Percentiles rank a stretch among this genome's conserved stretches.
These are phyloP conservation scores for Clinocottus analis DNA, from an alignment of 2,113 vertebrate species.

Conservation along the genomic window DNA sequence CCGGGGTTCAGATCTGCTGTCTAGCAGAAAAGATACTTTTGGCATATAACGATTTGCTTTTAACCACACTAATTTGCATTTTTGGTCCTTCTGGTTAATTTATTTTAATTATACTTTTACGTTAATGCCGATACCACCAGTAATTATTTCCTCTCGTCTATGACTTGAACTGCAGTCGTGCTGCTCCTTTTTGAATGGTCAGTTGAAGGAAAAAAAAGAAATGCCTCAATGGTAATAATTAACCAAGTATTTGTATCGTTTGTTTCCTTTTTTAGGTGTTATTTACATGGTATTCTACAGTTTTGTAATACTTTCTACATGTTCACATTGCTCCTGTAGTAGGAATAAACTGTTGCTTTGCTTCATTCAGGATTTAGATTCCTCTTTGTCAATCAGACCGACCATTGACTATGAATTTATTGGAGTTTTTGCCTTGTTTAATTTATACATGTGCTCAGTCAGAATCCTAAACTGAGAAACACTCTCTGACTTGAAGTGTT, in stretches of 20 bases:
- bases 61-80: not conserved
- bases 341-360: not conserved
- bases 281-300: not conserved
- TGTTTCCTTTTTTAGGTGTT: not conserved
- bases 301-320: not conserved
- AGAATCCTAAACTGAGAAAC: not conserved
- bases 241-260: not conserved
- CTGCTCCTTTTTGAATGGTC: not conserved
- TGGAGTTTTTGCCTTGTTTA: not conserved
- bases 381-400: not conserved
- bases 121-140: not conserved
- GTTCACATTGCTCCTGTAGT: not conserved
- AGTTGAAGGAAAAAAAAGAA: not conserved
- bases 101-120: not conserved
- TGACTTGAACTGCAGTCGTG: not conserved
- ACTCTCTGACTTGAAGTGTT: not conserved
- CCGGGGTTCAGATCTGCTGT: not conserved
- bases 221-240: not conserved
- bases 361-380: not conserved
- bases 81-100: not conserved
- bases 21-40: not conserved
- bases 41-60: too few relatives aligned
- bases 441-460: not conserved
- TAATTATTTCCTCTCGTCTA: not conserved
- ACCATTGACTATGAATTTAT: not conserved